A percentile compares a stretch with the other conserved stretches of the same genome.
Evolutionary conservation across 2,888 invertebrate genomes (phyloP).

Genomic region (Formica aserva): DNA sequence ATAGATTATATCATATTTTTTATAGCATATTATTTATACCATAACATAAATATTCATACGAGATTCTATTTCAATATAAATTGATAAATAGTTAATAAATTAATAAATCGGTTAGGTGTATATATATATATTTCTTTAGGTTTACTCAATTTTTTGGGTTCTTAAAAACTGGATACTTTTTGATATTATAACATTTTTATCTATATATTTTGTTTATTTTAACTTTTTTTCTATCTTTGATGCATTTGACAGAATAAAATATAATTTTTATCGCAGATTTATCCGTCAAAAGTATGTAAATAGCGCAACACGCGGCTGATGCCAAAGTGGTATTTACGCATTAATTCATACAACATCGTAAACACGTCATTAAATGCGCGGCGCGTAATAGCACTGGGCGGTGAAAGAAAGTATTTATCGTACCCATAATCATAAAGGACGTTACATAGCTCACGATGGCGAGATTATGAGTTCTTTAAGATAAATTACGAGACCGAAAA

Average conservation of each 20-base stretch:
- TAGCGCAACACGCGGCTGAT: constrained; percentile 12
- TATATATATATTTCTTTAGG: background rate
- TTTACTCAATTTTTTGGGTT: background rate
- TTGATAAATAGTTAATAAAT: background rate
- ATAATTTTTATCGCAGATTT: background rate
- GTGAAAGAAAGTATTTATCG: constrained; percentile 45
- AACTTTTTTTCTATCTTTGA: background rate
- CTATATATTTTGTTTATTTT: background rate
- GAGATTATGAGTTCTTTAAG: constrained; percentile 47
- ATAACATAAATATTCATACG: background rate
- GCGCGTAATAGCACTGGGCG: constrained; percentile 11
- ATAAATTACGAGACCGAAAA: constrained; percentile 22
- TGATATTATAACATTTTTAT: background rate
- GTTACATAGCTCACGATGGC: constrained; percentile 28
- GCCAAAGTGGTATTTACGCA: constrained; percentile 13
- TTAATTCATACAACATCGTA: constrained; percentile 40
- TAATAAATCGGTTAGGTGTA: background rate
- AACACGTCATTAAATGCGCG: constrained; percentile 32
- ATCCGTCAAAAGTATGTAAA: background rate
- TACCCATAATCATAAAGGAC: constrained; percentile 41
- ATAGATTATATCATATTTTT: background rate
- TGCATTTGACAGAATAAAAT: background rate
- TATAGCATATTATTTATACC: background rate
- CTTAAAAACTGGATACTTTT: background rate
- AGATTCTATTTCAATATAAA: background rate